Base-by-base conservation (phyloP, 2,113 vertebrate genomes). In the Lamprologus ornatipinnis region DNA sequence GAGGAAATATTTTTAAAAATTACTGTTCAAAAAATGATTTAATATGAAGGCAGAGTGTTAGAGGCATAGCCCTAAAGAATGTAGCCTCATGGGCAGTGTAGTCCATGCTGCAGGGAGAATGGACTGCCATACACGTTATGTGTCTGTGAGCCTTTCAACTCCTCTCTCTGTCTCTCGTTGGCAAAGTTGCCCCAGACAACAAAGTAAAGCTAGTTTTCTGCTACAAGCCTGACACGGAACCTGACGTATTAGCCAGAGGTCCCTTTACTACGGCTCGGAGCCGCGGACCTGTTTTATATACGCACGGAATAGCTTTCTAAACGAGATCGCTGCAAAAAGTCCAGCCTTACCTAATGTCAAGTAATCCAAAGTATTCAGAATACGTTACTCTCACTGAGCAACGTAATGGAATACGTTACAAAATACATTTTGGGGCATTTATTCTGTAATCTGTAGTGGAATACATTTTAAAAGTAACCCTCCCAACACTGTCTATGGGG, bases 81-180 rank as follows among this genome's bases (percentile, higher is more conserved):
- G 54, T 14, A 57, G 54, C 23, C 2, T 26, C 23, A 55, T 55
- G 4, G 54, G 21, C 54, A 55, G 21, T 55, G 21, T 55, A 55
- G 53, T 23, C 11, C 1, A 6, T 55, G 53, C 21, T 55, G 21
- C 21, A 13, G 53, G 53, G 21, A 55, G 53, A 55, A 55, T 55
- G n/a, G 53, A 55, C 53, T 23, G 6, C 21, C n/a, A 55, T 55
- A 55, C n/a, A 0, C 4, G 0, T 55, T 23, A 55, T 55, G 53
- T 55, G 53, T 12, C 53, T 23, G 53, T 55, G 53, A 55, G 53
- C 53, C 53, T 23, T 23, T 54, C n/a, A 54, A 7, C 6, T 0
- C 10, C 10, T 55, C 53, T 54, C n/a, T 53, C 51, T 23, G 10
- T 54, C 53, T 54, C n/a, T 54, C n/a, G 0, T 4, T 54, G 1